Evolutionary conservation across 64 coral and sea anemone species (phyloP), one percentile per base, ranked within the genome.

Genomic region (Anthopleura sola): DNA sequence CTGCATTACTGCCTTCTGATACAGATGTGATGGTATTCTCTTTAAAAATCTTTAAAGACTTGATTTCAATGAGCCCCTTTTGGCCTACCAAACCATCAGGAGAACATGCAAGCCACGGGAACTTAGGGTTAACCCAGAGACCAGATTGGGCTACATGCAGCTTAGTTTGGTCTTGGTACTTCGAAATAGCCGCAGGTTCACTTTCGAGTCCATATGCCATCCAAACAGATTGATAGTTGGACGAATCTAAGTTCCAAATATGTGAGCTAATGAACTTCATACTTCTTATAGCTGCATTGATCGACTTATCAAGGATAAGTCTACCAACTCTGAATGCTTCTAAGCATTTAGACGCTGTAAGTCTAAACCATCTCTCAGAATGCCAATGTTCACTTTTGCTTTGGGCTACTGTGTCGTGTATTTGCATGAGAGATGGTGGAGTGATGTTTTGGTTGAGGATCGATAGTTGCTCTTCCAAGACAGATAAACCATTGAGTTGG

Each of bases 121-220:
- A 84, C 37, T 84, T 84, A 20, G 16, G 82, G 51, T 84, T 84
- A 32, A 84, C 82, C 82, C 82, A 84, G 33, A 84, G 51, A 16
- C 82, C 51, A 55, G 82, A 84, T 55, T 53, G 32, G 12, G 32
- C 32, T 36, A 84, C 82, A 36, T 6, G 54, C n/a, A 60, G 82
- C 40, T 84, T 84, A 53, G 82, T 18, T 84, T 84, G 82, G 36
- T 84, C 53, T 37, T 84, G 82, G 28, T 84, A 84, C 51, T 84
- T 84, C 32, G 82, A 37, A 23, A 84, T 34, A 60, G 82, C 82
- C 33, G 60, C 54, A 58, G 55, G 34, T 60, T 84, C 82, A 84
- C 51, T 84, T 60, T 55, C 28, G 6, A 84, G 54, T 37, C 82
- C 82, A 58, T 23, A 19, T 46, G 82, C 49, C 82, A 84, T 84